Conservation (phyloP, 1,140 invertebrate genomes). For the Caenorhabditis inopinata region DNA sequence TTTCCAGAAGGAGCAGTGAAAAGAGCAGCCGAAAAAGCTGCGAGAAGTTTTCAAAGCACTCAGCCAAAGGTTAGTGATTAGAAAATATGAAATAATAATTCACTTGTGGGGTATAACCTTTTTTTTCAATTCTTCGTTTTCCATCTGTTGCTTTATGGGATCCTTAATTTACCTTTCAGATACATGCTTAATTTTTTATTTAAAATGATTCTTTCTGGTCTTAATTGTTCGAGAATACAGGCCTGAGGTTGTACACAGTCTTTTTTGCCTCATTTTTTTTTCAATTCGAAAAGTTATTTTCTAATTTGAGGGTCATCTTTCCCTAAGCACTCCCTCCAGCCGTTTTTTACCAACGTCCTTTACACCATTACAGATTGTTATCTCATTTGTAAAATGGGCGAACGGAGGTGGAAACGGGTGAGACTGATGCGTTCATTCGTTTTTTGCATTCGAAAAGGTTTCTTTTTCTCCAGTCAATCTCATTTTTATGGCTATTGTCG, state of each 20-base stretch:
- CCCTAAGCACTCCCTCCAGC: not conserved
- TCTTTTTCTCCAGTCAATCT: constrained; percentile 1
- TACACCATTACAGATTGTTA: not conserved
- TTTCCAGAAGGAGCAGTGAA: constrained; percentile 65
- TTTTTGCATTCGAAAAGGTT: not conserved
- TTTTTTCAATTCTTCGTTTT: too few species aligned
- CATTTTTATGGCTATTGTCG: constrained; percentile 15
- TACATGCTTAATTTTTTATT: too few species aligned
- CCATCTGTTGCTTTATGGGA: too few species aligned
- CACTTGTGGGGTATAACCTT: too few species aligned
- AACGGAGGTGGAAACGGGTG: too few species aligned
- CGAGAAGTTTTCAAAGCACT: constrained; percentile 62
- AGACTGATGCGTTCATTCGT: constrained; percentile 9
- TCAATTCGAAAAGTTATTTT: too few species aligned
- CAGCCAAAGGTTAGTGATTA: constrained; percentile 58
- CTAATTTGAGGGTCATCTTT: constrained; percentile 6
- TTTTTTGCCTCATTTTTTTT: too few species aligned
- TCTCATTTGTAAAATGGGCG: not conserved
- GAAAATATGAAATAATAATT: not conserved
- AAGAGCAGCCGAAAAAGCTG: constrained; percentile 64
- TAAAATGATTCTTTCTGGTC: too few species aligned
- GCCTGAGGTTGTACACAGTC: too few species aligned
- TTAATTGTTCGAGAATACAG: too few species aligned
- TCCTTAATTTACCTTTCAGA: too few species aligned
- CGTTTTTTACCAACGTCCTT: too few species aligned